Percentiles rank a stretch among this genome's conserved stretches.
Evolutionary conservation across 2,888 invertebrate genomes (phyloP).

Genomic region (Achlya flavicornis): DNA sequence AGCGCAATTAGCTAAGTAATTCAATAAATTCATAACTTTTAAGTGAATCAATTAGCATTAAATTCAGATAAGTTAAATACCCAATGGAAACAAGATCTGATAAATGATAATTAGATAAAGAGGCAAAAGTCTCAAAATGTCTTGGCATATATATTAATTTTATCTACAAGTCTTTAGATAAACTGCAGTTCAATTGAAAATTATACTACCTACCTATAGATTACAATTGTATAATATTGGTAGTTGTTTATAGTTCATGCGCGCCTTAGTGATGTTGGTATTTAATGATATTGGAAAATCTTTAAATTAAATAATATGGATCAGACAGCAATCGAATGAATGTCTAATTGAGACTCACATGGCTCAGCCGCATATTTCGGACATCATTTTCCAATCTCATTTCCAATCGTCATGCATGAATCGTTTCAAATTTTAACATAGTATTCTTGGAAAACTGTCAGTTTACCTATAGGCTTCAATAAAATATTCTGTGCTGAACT

Average conservation of each 20-base stretch:
- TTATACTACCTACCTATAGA: background rate
- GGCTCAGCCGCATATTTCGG: background rate
- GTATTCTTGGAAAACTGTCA: background rate
- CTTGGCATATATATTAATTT: conserved; percentile 9
- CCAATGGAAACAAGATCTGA: conserved; percentile 12
- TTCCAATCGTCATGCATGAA: conserved; percentile 1
- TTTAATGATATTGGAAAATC: conserved; percentile 4
- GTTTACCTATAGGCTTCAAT: conserved; percentile 17
- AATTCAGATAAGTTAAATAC: conserved; percentile 2
- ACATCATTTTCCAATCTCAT: conserved; percentile 2
- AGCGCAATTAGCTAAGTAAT: background rate
- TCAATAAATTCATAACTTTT: background rate
- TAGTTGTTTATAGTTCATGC: background rate
- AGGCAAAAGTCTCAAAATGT: conserved; percentile 9
- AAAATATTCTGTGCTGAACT: conserved; percentile 27
- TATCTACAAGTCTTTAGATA: conserved; percentile 11
- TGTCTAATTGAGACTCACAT: background rate
- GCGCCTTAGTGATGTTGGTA: background rate
- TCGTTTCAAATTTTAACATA: background rate
- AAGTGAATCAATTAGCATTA: background rate
- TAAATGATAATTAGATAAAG: background rate
- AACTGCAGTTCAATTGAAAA: background rate
- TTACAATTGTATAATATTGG: background rate
- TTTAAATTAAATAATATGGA: background rate
- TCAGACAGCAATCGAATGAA: background rate